Evolutionary conservation across 2,113 vertebrate species (phyloP), one percentile per base, ranked within the genome.

Genomic region (Dasypus novemcinctus): DNA sequence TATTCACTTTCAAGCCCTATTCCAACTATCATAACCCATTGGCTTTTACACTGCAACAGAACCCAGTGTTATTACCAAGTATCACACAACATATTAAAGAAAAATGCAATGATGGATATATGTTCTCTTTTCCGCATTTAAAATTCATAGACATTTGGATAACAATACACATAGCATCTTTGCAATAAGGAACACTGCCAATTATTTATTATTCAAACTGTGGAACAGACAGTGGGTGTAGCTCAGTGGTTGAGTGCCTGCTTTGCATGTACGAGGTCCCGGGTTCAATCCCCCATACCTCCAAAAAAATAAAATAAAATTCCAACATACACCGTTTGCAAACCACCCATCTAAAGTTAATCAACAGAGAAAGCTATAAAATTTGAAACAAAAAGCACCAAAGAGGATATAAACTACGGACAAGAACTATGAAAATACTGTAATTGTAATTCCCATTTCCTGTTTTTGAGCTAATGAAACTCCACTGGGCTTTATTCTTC

Each of bases 101-200:
- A 95, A 98, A 95, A 82, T 29, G 33, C 91, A 18, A 87, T 93
- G 61, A 81, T 81, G 57, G 87, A 14, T 88, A 0, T 59, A 2
- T 49, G 14, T 80, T 86, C 93, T 96, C 80, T 52, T 59, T 82
- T 88, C 85, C 25, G 64, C 83, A 90, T 84, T 94, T 93, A 91
- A 91, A 96, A 92, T 89, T 92, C 69, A 95, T 76, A 31, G 41
- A 71, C 96, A 93, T 94, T 88, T 96, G 72, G 54, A 68, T 43
- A 92, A 57, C 36, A 17, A 81, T 94, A 93, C n/a, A 93, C 12
- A 15, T 36, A 96, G 63, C 20, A n/a, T 15, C 87, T 96, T 81
- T 76, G 76, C 75, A 64, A 90, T 38, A 59, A 92, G 63, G 46
- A 68, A 52, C 68, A 14, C 23, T 23, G 17, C 4, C 31, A 33